Evolutionary conservation across 2,888 invertebrate species (phyloP).

Genomic region (Erebia epiphron): DNA sequence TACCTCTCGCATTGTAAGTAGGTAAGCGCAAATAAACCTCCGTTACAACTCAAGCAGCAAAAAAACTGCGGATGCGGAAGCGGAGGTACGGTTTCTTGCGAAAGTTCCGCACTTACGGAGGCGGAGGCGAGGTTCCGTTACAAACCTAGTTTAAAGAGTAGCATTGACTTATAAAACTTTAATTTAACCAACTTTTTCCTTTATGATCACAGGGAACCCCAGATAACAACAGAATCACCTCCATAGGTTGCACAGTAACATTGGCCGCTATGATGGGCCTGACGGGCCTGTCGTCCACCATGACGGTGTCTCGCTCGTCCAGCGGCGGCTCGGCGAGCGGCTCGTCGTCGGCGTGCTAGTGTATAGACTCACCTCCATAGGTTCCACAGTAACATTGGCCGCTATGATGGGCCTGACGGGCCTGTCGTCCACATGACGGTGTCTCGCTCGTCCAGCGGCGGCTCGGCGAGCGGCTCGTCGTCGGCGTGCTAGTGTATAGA

Average conservation of each 20-base stretch:
- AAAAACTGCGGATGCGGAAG: too few relatives aligned
- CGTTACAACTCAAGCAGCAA: too few relatives aligned
- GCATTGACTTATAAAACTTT: too few relatives aligned
- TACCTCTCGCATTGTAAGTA: too few relatives aligned
- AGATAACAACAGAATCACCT: slow-evolving; percentile 32
- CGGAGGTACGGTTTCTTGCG: too few relatives aligned
- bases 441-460: slow-evolving; percentile 36
- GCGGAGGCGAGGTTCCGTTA: too few relatives aligned
- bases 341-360: slow-evolving; percentile 39
- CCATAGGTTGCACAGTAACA: slow-evolving; percentile 63
- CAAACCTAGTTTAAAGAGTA: too few relatives aligned
- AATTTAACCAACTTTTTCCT: too few relatives aligned
- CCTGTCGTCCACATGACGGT: slow-evolving; percentile 32
- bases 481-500: slow-evolving; percentile 37
- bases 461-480: slow-evolving; percentile 37
- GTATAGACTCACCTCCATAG: slow-evolving; percentile 60
- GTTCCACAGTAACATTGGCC: slow-evolving; percentile 56
- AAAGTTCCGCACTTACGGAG: too few relatives aligned
- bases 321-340: slow-evolving; percentile 39
- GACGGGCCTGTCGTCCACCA: slow-evolving; percentile 34
- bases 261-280: slow-evolving; percentile 47
- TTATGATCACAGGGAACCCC: too few relatives aligned
- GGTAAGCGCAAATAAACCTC: too few relatives aligned
- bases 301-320: slow-evolving; percentile 30
- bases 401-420: slow-evolving; percentile 41